Percentiles rank a stretch among this genome's conserved stretches.
phyloP scores from a whole-genome alignment of 2,113 vertebrate species.

The Oncorhynchus clarkii region DNA sequence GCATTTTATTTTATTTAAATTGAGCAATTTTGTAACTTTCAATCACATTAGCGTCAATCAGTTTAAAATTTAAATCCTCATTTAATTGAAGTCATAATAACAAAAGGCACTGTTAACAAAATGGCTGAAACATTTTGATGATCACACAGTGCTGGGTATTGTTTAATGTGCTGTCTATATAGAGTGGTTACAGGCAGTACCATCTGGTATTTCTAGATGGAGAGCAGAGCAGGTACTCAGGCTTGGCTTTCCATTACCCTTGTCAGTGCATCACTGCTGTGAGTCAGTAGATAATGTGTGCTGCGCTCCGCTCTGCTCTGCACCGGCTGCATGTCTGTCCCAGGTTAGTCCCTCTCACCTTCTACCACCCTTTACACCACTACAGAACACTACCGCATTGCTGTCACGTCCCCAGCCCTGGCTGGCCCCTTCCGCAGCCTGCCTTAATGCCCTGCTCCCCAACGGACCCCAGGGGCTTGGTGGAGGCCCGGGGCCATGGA shows the following conservation, averaged over 20 bases:
- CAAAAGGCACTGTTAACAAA: neutral
- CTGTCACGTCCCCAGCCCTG: neutral
- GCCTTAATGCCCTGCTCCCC: slow-evolving; percentile 1
- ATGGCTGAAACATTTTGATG: neutral
- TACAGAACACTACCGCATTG: neutral
- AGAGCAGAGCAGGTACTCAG: neutral
- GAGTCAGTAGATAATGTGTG: neutral
- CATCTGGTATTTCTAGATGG: neutral
- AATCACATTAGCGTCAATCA: neutral
- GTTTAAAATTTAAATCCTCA: neutral
- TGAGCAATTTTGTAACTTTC: neutral
- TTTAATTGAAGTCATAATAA: neutral
- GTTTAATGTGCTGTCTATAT: neutral
- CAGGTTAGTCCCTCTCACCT: neutral
- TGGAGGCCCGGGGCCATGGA: neutral
- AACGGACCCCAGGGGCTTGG: neutral
- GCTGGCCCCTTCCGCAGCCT: neutral
- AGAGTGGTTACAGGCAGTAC: neutral
- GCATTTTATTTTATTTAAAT: neutral
- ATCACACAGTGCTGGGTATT: neutral
- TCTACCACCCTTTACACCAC: neutral
- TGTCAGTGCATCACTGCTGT: neutral
- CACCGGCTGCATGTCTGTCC: neutral
- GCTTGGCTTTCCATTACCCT: neutral
- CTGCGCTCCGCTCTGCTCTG: neutral